phyloP scores from a whole-genome alignment of 1,140 invertebrate genomes.

The Telenomus remus region DNA sequence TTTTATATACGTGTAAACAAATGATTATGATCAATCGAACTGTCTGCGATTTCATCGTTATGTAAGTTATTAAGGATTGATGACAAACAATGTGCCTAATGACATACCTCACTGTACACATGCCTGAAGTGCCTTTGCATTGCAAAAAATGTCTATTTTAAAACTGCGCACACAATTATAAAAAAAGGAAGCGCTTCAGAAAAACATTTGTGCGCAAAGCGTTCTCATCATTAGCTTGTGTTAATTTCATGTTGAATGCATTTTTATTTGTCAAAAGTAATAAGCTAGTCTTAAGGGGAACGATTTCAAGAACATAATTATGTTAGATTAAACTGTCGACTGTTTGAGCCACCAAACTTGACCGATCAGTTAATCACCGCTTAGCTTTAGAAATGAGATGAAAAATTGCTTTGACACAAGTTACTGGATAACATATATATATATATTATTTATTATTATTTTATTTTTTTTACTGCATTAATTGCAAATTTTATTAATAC shows the following conservation, averaged over 20 bases:
- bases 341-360: constrained; percentile 36
- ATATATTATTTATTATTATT: constrained; percentile 18
- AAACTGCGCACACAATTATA: not conserved
- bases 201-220: constrained; percentile 31
- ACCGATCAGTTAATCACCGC: constrained; percentile 2
- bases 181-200: constrained; percentile 12
- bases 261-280: constrained; percentile 6
- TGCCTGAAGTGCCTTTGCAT: constrained; percentile 60
- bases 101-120: constrained; percentile 72
- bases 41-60: constrained; percentile 55
- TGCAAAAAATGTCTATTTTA: constrained; percentile 3
- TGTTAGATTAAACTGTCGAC: constrained; percentile 5
- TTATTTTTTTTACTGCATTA: not conserved
- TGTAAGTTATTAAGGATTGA: constrained; percentile 53
- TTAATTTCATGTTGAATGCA: constrained; percentile 64
- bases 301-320: not conserved
- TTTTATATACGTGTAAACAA: constrained; percentile 62
- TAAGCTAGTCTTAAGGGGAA: not conserved
- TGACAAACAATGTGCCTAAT: constrained; percentile 67
- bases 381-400: constrained; percentile 29
- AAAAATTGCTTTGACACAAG: constrained; percentile 43
- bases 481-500: not conserved
- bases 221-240: constrained; percentile 64
- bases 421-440: constrained; percentile 23
- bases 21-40: constrained; percentile 47